Conservation (phyloP, 2,797 vertebrate species). For the Catharus ustulatus region DNA sequence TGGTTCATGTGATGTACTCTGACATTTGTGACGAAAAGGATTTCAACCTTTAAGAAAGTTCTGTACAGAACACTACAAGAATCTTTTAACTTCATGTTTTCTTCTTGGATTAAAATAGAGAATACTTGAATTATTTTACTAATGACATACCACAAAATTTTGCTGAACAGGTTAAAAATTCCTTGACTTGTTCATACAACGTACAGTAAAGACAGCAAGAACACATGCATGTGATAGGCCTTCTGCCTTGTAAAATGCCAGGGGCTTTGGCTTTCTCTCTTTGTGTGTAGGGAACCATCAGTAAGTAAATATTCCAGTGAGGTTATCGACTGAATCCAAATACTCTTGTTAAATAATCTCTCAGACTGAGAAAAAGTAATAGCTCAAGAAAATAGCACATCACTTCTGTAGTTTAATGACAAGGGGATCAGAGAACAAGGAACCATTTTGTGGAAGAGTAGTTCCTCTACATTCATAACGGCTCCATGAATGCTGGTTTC, state of each 20-base stretch:
- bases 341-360: neutral
- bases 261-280: neutral
- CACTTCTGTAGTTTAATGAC: neutral
- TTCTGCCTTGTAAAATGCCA: neutral
- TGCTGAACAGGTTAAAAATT: neutral
- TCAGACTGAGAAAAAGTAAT: neutral
- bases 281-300: neutral
- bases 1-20: neutral
- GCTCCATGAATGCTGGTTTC: neutral
- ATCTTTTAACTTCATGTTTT: neutral
- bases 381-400: neutral
- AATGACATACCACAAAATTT: neutral
- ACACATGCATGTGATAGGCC: neutral
- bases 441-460: neutral
- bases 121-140: neutral
- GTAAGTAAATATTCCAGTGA: neutral
- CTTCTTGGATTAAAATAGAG: neutral
- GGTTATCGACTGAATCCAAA: neutral
- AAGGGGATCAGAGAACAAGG: neutral
- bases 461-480: neutral
- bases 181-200: neutral
- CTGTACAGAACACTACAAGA: neutral
- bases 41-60: neutral
- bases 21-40: neutral
- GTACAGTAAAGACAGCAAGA: neutral